Conservation (phyloP, 2,888 invertebrate genomes). For the Agonopterix heracliana region DNA sequence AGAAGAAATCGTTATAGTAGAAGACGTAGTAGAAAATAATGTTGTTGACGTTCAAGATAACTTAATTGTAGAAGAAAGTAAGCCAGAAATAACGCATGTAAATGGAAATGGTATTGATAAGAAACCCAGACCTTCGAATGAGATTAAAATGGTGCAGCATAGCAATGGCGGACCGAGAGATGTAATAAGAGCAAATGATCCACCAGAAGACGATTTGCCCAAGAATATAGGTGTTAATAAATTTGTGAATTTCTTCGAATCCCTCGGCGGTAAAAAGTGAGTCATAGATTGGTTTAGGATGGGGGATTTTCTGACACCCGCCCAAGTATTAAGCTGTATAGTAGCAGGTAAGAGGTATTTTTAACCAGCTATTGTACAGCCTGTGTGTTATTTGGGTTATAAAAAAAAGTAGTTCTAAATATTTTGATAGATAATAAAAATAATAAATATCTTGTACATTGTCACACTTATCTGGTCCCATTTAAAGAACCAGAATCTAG, state of each 20-base stretch:
- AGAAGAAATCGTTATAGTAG: conserved; percentile 12
- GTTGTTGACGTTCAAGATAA: conserved; percentile 6
- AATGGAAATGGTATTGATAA: conserved; percentile 29
- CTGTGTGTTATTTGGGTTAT: no score
- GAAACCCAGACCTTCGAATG: conserved; percentile 51
- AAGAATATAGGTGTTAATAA: conserved; percentile 70
- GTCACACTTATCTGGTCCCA: no score
- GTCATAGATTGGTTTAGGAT: background rate
- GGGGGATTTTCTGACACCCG: no score
- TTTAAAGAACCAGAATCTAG: no score
- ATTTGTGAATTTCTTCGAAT: conserved; percentile 69
- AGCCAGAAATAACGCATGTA: conserved; percentile 15
- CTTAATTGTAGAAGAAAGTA: conserved; percentile 3
- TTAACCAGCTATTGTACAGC: no score
- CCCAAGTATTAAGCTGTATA: no score
- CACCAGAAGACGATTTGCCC: conserved; percentile 65
- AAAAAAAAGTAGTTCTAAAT: no score
- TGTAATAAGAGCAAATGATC: conserved; percentile 65
- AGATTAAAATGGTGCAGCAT: conserved; percentile 59
- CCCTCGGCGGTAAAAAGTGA: conserved; percentile 65
- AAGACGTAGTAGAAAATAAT: conserved; percentile 17
- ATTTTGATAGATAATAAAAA: no score
- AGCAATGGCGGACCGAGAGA: conserved; percentile 54
- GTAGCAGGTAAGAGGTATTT: no score
- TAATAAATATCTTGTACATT: no score